Conservation (phyloP, 2,113 vertebrate species). For the Atherinomorus stipes region DNA sequence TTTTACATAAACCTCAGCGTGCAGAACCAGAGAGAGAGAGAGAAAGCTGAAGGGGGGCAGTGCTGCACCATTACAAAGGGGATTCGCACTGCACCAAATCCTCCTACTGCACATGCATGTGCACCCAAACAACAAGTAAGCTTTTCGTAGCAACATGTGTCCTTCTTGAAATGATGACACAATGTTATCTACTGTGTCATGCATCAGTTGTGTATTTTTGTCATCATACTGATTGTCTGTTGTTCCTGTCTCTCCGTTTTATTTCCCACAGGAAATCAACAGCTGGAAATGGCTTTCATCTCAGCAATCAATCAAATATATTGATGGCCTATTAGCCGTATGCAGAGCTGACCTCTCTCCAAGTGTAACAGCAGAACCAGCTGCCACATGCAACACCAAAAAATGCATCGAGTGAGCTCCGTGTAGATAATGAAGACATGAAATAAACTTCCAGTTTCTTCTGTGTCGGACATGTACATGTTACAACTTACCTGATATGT, state of each 20-base stretch:
- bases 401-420: conserved; percentile 31
- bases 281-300: conserved; percentile 49
- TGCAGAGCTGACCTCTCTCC: conserved; percentile 33
- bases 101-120: conserved; percentile 49
- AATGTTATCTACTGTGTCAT: conserved; percentile 35
- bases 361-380: conserved; percentile 28
- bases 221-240: conserved; percentile 11
- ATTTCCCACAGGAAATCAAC: conserved; percentile 16
- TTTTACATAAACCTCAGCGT: conserved; percentile 79
- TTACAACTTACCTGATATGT: too few species aligned
- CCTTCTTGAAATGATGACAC: conserved; percentile 20
- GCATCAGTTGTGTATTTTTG: conserved; percentile 42
- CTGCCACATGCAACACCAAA: conserved; percentile 35
- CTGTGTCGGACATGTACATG: too few species aligned
- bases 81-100: conserved; percentile 83
- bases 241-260: conserved; percentile 3
- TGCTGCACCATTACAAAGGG: conserved; percentile 77
- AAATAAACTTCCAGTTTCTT: too few species aligned
- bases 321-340: conserved; percentile 48
- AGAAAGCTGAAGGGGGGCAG: conserved; percentile 32
- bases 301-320: conserved; percentile 58
- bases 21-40: conserved; percentile 54
- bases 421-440: too few species aligned
- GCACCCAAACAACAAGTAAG: conserved; percentile 32
- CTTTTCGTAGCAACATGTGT: conserved; percentile 52